Conservation (phyloP, 2,113 vertebrate species). For the Bungarus multicinctus region DNA sequence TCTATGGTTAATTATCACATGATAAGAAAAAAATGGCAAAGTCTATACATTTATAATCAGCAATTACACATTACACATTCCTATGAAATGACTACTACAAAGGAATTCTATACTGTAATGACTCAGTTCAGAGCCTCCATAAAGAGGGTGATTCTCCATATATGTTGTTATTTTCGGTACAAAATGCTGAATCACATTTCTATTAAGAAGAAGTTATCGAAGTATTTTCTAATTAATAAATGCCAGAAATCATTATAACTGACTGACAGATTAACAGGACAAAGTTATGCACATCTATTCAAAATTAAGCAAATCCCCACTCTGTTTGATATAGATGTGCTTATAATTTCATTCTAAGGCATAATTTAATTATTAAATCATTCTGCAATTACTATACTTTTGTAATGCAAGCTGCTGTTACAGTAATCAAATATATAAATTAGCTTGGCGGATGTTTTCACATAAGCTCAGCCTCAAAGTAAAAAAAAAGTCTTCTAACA, state of each 20-base stretch:
- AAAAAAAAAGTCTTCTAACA: background rate
- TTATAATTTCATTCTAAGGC: background rate
- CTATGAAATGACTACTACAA: background rate
- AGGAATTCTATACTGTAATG: background rate
- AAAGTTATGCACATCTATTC: background rate
- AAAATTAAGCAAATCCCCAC: background rate
- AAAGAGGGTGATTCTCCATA: background rate
- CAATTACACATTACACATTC: background rate
- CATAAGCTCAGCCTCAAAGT: background rate
- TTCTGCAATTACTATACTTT: background rate
- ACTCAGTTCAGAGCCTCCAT: background rate
- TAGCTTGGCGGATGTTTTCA: background rate
- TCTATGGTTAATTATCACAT: background rate
- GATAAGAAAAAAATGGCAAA: background rate
- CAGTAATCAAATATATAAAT: background rate
- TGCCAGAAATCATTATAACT: background rate
- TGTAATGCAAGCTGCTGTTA: background rate
- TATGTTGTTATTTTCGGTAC: background rate
- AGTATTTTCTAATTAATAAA: background rate
- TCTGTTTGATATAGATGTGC: background rate
- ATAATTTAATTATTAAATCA: background rate
- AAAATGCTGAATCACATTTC: conserved; percentile 7
- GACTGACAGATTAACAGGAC: background rate
- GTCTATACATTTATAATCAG: background rate
- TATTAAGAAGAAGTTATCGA: conserved; percentile 7